Evolutionary conservation across 2,113 vertebrate genomes (phyloP).

Genomic region (Pygathrix nemaeus): DNA sequence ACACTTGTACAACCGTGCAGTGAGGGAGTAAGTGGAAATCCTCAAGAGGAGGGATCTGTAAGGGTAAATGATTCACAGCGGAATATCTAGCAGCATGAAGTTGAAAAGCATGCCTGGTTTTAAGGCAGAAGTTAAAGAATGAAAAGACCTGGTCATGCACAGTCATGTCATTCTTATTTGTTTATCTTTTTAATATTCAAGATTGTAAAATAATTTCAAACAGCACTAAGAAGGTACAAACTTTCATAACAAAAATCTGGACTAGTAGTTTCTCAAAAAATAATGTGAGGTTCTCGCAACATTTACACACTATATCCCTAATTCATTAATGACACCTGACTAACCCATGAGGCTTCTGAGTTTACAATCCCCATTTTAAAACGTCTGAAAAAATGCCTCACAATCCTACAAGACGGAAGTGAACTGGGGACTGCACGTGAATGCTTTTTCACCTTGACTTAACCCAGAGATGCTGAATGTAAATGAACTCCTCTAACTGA

Average conservation of each 20-base stretch:
- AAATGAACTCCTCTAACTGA: neutral
- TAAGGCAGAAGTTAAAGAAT: neutral
- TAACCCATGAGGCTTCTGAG: neutral
- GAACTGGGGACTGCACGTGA: accelerated
- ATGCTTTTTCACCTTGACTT: neutral
- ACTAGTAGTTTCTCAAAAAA: neutral
- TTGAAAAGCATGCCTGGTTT: neutral
- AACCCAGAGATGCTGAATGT: neutral
- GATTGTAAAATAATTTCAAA: slow-evolving; percentile 7
- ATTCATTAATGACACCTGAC: neutral
- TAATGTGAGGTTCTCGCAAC: neutral
- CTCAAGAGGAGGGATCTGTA: neutral
- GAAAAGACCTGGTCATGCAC: neutral
- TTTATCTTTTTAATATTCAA: too few species aligned
- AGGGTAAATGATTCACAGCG: neutral
- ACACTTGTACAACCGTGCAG: neutral
- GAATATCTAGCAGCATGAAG: neutral
- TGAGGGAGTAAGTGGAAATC: neutral
- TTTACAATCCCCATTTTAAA: neutral
- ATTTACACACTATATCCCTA: neutral
- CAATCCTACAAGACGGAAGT: neutral
- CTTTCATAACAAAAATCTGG: neutral
- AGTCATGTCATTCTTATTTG: neutral
- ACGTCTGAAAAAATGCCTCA: neutral
- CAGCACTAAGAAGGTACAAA: neutral